Conservation (phyloP, 2,113 vertebrate genomes). For the Ascaphus truei region DNA sequence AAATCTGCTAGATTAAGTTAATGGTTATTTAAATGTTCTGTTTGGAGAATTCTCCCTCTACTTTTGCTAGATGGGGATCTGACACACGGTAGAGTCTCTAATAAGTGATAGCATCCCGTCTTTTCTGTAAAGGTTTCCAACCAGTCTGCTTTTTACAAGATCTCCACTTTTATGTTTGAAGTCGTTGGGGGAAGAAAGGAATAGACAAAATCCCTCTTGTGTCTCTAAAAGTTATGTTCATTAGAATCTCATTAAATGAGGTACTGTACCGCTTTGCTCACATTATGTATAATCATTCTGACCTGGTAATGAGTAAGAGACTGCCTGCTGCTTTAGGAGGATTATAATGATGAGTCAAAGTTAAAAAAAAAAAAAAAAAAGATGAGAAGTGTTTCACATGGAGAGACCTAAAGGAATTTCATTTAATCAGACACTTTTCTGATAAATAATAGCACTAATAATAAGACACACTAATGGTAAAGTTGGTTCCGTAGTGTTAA, state of each 20-base stretch:
- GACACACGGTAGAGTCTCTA: background rate
- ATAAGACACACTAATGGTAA: too few relatives aligned
- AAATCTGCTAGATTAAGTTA: constrained; percentile 42
- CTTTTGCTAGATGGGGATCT: background rate
- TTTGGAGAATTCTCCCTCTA: background rate
- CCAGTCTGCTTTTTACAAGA: constrained; percentile 5
- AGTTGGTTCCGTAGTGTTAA: too few relatives aligned
- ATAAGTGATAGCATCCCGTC: background rate
- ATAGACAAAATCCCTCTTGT: background rate
- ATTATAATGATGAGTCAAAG: too few relatives aligned
- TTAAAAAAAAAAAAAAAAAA: too few relatives aligned
- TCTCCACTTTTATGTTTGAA: constrained; percentile 11
- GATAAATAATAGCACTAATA: too few relatives aligned
- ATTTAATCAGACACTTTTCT: too few relatives aligned
- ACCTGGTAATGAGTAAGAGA: too few relatives aligned
- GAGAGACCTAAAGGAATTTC: too few relatives aligned
- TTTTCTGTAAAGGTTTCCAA: constrained; percentile 10
- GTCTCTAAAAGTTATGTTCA: background rate
- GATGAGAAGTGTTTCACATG: too few relatives aligned
- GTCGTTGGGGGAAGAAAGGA: background rate
- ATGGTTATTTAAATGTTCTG: background rate
- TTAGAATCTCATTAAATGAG: constrained; percentile 2
- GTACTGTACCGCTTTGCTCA: constrained; percentile 13
- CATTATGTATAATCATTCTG: background rate
- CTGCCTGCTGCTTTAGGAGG: too few relatives aligned